Conservation (phyloP, 2,797 vertebrate species). For the Eleutherodactylus coqui region DNA sequence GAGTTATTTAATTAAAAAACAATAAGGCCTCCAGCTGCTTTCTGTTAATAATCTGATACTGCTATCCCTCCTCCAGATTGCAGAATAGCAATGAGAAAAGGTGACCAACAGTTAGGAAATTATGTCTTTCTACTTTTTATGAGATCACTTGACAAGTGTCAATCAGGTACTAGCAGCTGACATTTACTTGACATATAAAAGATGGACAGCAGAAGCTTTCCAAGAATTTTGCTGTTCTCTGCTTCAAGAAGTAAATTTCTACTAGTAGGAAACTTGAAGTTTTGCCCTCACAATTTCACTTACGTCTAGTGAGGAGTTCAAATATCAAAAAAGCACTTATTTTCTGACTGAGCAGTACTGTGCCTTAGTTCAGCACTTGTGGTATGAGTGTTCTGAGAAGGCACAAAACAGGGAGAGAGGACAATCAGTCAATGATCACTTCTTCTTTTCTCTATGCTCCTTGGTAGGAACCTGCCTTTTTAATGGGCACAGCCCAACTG, state of each 20-base stretch:
- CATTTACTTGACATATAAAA: constrained; percentile 20
- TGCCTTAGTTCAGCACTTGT: background rate
- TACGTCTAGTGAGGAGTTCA: too few species aligned
- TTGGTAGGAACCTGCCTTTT: too few species aligned
- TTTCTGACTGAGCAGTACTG: too few species aligned
- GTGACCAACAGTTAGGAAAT: constrained; percentile 7
- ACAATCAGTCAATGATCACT: background rate
- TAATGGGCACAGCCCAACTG: background rate
- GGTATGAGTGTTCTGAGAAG: background rate
- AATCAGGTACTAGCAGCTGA: background rate
- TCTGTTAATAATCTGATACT: constrained; percentile 71
- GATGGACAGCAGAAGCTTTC: background rate
- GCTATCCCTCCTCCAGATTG: constrained; percentile 48
- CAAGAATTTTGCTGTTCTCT: background rate
- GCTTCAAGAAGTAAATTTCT: too few species aligned
- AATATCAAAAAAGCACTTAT: too few species aligned
- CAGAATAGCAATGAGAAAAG: constrained; percentile 26
- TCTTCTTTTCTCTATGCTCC: background rate
- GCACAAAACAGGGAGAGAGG: background rate
- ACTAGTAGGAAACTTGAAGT: too few species aligned
- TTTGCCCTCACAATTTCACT: too few species aligned
- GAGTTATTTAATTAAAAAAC: constrained; percentile 80
- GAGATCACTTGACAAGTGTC: background rate
- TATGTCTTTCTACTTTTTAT: background rate
- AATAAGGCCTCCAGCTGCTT: constrained; percentile 75